These are phyloP conservation scores for Hoplodrina blanda DNA, from an alignment of 2,888 invertebrate species.

Conservation along the genomic window DNA sequence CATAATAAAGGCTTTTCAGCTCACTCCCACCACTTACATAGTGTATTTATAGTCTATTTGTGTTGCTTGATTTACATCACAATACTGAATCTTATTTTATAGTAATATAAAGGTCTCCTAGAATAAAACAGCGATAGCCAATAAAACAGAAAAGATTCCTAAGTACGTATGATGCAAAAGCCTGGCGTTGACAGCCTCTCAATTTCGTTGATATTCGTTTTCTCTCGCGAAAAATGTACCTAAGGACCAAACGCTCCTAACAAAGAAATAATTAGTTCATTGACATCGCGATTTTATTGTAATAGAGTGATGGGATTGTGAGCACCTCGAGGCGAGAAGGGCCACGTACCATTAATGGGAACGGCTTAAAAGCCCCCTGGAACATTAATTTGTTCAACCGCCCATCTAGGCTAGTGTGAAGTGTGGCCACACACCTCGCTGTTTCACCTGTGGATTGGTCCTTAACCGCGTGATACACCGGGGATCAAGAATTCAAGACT, in stretches of 20 bases:
- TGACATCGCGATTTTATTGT: slow-evolving; percentile 34
- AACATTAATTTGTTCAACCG: slow-evolving; percentile 67
- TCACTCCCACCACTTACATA: slow-evolving; percentile 30
- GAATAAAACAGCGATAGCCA: slow-evolving; percentile 11
- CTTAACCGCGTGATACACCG: slow-evolving; percentile 18
- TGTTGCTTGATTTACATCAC: slow-evolving; percentile 48
- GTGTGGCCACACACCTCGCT: slow-evolving; percentile 71
- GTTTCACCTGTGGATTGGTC: slow-evolving; percentile 31
- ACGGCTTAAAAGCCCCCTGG: slow-evolving; percentile 61
- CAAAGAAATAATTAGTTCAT: slow-evolving; percentile 40
- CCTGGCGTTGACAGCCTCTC: slow-evolving; percentile 33
- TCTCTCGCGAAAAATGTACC: not conserved
- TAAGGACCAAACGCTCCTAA: not conserved
- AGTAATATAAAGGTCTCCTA: slow-evolving; percentile 17
- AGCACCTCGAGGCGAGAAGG: slow-evolving; percentile 44
- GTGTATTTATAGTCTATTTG: slow-evolving; percentile 21
- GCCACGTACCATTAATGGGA: slow-evolving; percentile 54
- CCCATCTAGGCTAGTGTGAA: slow-evolving; percentile 69
- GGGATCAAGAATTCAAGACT: slow-evolving; percentile 6
- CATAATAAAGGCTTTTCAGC: slow-evolving; percentile 57
- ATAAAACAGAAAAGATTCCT: slow-evolving; percentile 31
- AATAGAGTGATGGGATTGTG: slow-evolving; percentile 25
- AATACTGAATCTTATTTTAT: slow-evolving; percentile 29
- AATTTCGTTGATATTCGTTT: slow-evolving; percentile 23
- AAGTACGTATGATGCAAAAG: slow-evolving; percentile 21